Evolutionary conservation across 2,797 vertebrate genomes (phyloP).

Genomic region (Acrocephalus scirpaceus): DNA sequence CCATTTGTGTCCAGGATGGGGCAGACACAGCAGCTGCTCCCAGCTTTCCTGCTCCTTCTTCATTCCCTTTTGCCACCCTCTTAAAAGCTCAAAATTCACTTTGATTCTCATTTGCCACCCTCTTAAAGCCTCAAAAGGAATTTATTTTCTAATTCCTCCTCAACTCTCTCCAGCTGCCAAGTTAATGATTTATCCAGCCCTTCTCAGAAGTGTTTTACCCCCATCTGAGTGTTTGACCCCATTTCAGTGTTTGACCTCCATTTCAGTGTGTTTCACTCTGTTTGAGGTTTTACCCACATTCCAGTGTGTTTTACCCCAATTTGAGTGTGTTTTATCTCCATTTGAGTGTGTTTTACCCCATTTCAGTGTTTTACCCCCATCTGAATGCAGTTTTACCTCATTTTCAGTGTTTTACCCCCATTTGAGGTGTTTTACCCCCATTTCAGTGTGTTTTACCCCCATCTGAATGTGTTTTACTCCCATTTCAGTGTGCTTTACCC

Average conservation of each 20-base stretch:
- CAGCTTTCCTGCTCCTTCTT: neutral
- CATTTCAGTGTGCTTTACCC: neutral
- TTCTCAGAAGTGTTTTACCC: neutral
- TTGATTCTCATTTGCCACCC: neutral
- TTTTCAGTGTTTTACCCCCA: too few species aligned
- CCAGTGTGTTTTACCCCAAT: accelerated
- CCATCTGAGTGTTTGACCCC: too few species aligned
- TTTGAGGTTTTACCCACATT: neutral
- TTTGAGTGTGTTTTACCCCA: accelerated
- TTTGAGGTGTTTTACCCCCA: neutral
- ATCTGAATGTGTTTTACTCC: conserved; percentile 47
- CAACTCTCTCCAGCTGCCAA: neutral
- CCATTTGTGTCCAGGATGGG: neutral
- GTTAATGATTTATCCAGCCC: neutral
- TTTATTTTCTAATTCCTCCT: neutral
- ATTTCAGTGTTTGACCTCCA: too few species aligned
- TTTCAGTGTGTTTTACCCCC: conserved; percentile 70
- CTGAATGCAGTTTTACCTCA: too few species aligned
- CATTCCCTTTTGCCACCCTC: neutral
- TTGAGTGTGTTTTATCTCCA: neutral
- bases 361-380: too few species aligned
- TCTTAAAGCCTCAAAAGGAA: conserved; percentile 22
- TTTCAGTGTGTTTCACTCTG: too few species aligned
- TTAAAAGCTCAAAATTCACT: neutral
- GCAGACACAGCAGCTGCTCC: neutral